Evolutionary conservation across 2,888 invertebrate genomes (phyloP).

Genomic region (Arge pagana): DNA sequence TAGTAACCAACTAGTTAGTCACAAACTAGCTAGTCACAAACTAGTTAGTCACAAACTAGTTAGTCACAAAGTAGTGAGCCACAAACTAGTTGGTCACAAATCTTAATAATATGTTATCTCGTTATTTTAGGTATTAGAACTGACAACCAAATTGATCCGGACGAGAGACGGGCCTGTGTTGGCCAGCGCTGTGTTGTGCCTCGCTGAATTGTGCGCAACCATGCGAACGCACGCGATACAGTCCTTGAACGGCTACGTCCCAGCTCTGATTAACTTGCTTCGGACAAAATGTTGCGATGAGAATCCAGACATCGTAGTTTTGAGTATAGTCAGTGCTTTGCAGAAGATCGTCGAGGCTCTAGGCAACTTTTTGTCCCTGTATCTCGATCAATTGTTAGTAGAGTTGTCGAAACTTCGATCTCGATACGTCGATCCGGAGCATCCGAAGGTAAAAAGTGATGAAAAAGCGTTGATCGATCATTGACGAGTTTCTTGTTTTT

Average conservation of each 20-base stretch:
- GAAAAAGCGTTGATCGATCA: background rate
- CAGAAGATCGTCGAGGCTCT: conserved; percentile 82
- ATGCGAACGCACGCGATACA: conserved; percentile 77
- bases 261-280: conserved; percentile 70
- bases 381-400: conserved; percentile 73
- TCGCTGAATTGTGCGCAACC: conserved; percentile 78
- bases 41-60: too few species aligned
- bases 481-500: conserved; percentile 23
- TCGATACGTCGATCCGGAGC: conserved; percentile 45
- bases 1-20: too few species aligned
- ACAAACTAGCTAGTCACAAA: too few species aligned
- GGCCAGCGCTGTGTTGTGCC: conserved; percentile 75
- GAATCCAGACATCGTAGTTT: conserved; percentile 66
- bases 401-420: conserved; percentile 65
- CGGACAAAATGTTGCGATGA: conserved; percentile 66
- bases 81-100: background rate
- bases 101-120: too few species aligned
- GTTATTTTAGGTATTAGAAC: conserved; percentile 64
- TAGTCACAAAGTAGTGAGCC: background rate
- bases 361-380: conserved; percentile 84
- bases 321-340: conserved; percentile 78
- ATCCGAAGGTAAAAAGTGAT: conserved; percentile 43
- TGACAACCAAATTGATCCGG: conserved; percentile 68
- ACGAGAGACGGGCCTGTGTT: conserved; percentile 67
- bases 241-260: conserved; percentile 79